These are phyloP conservation scores for Calonectris borealis DNA, from an alignment of 2,113 vertebrate genomes.

Conservation along the genomic window DNA sequence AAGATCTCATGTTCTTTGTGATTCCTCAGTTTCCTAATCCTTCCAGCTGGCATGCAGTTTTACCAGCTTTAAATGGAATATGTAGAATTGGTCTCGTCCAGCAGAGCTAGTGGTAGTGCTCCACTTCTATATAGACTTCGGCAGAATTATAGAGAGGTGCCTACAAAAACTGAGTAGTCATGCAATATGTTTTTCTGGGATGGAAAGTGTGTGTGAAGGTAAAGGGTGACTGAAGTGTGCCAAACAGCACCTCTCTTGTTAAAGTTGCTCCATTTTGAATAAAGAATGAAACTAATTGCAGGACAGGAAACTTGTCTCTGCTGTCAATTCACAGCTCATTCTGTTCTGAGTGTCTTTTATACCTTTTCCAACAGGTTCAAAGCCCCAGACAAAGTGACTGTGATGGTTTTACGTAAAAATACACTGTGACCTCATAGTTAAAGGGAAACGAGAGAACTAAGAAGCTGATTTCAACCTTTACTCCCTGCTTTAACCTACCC, in stretches of 20 bases:
- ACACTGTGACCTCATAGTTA: neutral
- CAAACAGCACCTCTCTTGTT: neutral
- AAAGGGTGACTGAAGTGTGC: neutral
- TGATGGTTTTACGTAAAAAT: neutral
- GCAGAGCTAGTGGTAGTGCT: neutral
- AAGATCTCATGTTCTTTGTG: neutral
- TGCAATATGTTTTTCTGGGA: neutral
- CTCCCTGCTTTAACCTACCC: neutral
- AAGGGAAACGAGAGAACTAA: neutral
- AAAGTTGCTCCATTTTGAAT: neutral
- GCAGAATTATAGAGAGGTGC: neutral
- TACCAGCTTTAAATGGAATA: neutral
- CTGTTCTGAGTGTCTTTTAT: neutral
- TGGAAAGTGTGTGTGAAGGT: neutral
- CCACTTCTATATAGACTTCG: neutral
- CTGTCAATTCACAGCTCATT: neutral
- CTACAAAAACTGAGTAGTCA: neutral
- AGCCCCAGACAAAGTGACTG: neutral
- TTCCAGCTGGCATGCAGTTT: neutral
- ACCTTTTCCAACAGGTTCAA: neutral
- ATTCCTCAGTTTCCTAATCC: neutral
- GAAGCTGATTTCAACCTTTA: neutral
- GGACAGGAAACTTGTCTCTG: neutral
- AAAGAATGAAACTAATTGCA: neutral
- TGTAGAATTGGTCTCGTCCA: neutral